Evolutionary conservation across 1,140 invertebrate genomes (phyloP).

Genomic region (Anagrus nilaparvatae): DNA sequence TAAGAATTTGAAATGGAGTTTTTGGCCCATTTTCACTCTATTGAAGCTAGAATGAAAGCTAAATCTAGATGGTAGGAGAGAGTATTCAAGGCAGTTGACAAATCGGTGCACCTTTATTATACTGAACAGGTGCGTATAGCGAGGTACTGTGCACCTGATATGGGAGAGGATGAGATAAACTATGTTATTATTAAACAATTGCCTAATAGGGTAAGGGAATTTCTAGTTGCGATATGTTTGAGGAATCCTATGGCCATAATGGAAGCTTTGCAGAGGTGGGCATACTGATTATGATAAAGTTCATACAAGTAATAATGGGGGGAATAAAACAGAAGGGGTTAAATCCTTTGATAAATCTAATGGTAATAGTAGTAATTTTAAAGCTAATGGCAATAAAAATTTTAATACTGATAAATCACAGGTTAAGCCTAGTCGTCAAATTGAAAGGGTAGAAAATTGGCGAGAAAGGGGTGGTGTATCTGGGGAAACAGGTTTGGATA

Average conservation of each 20-base stretch:
- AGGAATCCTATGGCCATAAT: neutral
- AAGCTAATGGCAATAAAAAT: neutral
- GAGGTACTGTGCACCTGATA: slow-evolving; percentile 10
- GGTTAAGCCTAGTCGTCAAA: no score
- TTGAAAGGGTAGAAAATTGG: no score
- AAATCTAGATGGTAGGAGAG: slow-evolving; percentile 11
- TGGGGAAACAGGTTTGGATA: no score
- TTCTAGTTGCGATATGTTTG: slow-evolving; percentile 9
- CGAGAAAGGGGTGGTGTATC: no score
- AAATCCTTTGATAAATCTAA: no score
- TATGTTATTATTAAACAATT: slow-evolving; percentile 15
- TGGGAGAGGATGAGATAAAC: slow-evolving; percentile 9
- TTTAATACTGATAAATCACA: neutral
- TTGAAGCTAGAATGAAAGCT: slow-evolving; percentile 7
- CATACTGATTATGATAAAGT: slow-evolving; percentile 6
- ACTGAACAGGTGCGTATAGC: slow-evolving; percentile 8
- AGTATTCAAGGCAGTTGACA: slow-evolving; percentile 1
- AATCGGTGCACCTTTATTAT: slow-evolving; percentile 7
- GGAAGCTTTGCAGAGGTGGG: slow-evolving; percentile 6
- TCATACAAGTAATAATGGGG: no score
- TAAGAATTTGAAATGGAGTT: slow-evolving; percentile 8
- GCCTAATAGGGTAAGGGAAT: slow-evolving; percentile 8
- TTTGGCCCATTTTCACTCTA: slow-evolving; percentile 12
- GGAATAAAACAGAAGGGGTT: no score
- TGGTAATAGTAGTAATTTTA: neutral